Percentiles rank a stretch among this genome's conserved stretches.
These are phyloP conservation scores for Apodemia zela DNA, from an alignment of 2,888 invertebrate genomes.

Conservation along the genomic window DNA sequence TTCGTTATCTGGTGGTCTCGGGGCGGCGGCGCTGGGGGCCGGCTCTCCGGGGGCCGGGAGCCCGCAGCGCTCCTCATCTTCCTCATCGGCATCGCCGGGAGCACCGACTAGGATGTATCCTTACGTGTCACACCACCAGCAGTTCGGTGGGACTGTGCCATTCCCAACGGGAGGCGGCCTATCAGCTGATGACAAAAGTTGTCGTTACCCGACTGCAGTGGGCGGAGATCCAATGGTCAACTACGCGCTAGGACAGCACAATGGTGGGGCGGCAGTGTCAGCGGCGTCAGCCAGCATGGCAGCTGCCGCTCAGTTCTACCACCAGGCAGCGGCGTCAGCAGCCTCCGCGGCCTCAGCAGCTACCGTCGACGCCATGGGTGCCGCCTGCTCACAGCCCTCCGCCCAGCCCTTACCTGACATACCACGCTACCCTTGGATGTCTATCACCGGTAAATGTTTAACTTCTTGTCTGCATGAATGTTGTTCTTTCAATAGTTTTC, in stretches of 20 bases:
- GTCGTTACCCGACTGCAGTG: slow-evolving; percentile 87
- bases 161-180: slow-evolving; percentile 84
- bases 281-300: slow-evolving; percentile 85
- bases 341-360: slow-evolving; percentile 88
- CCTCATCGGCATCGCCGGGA: slow-evolving; percentile 86
- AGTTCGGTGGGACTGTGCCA: slow-evolving; percentile 85
- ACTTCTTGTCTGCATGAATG: slow-evolving; percentile 56
- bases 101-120: slow-evolving; percentile 94
- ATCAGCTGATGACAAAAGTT: slow-evolving; percentile 85
- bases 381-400: slow-evolving; percentile 89
- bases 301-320: slow-evolving; percentile 92
- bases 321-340: slow-evolving; percentile 88
- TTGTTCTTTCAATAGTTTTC: slow-evolving; percentile 5
- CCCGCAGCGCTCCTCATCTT: slow-evolving; percentile 82
- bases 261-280: slow-evolving; percentile 85
- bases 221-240: slow-evolving; percentile 88
- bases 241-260: slow-evolving; percentile 89
- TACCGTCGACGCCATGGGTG: slow-evolving; percentile 90
- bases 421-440: slow-evolving; percentile 97
- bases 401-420: slow-evolving; percentile 95
- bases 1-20: slow-evolving; percentile 83
- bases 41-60: slow-evolving; percentile 80
- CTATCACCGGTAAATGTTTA: slow-evolving; percentile 92
- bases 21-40: slow-evolving; percentile 82
- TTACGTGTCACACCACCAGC: slow-evolving; percentile 92